Base-by-base conservation (phyloP, 2,113 vertebrate species). In the Alligator sinensis region DNA sequence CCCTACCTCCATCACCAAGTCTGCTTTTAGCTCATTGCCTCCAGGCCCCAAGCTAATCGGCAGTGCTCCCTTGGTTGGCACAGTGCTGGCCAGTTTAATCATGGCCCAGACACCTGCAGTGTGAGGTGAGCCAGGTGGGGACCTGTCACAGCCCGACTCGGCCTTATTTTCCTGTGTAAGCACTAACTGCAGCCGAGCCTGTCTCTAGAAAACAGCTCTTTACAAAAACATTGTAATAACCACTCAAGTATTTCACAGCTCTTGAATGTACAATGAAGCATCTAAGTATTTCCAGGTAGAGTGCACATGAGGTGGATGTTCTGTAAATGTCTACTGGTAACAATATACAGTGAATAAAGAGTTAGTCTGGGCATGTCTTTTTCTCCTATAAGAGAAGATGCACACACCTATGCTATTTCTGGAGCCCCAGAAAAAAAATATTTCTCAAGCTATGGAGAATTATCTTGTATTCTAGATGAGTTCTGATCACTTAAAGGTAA, bases 191-290 rank as follows among this genome's bases (percentile, higher is more conserved):
- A 68, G 28, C n/a, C n/a, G 22, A 21, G n/a, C 18, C 30, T 21
- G 28, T 34, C 30, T 21, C 18, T 5, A 34, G 68, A 72, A 34
- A 38, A 72, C 4, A 81, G 21, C 1, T 74, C 87, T 60, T 78
- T 38, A 80, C 25, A n/a, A 68, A 81, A 86, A 92, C 68, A 38
- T 38, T 24, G 68, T 38, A 38, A 72, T 38, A 72, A 82, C 63
- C 89, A 91, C 59, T 78, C 63, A 80, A 70, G 30, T 27, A 34
- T 62, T 13, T 34, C 64, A 58, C n/a, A 84, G 79, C 86, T 19
- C 30, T 72, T 86, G 18, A 21, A 75, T 93, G 86, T 58, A 95
- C 54, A 87, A 88, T 88, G 84, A 63, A 89, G 64, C 22, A 84
- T 82, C 77, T 84, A 12, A 88, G 68, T 72, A 92, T 86, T 79